phyloP scores from a whole-genome alignment of 2,888 invertebrate genomes.

The Masnerella sp. region DNA sequence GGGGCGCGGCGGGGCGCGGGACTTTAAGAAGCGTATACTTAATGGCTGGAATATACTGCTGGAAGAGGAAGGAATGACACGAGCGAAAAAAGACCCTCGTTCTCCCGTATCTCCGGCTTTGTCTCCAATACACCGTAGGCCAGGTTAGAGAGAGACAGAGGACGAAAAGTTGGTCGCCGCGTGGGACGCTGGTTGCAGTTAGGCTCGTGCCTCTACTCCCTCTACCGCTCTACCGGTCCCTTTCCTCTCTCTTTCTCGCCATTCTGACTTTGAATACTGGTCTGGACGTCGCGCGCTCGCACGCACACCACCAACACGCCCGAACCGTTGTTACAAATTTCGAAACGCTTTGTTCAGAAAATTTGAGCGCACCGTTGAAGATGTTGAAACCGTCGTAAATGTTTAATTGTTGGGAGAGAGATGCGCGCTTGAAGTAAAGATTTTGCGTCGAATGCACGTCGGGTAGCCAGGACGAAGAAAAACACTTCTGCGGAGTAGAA shows the following conservation, averaged over 20 bases:
- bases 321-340: slow-evolving; percentile 50
- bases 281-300: slow-evolving; percentile 60
- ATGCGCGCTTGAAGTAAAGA: slow-evolving; percentile 12
- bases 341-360: slow-evolving; percentile 39
- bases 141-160: slow-evolving; percentile 48
- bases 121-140: too few species aligned
- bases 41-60: slow-evolving; percentile 52
- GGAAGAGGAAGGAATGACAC: slow-evolving; percentile 49
- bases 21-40: slow-evolving; percentile 54
- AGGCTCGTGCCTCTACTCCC: slow-evolving; percentile 74
- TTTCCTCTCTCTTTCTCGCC: slow-evolving; percentile 58
- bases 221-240: slow-evolving; percentile 62
- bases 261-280: slow-evolving; percentile 73
- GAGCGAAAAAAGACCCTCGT: slow-evolving; percentile 32
- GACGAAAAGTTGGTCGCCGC: slow-evolving; percentile 70
- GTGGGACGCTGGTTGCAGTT: slow-evolving; percentile 75
- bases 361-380: slow-evolving; percentile 29
- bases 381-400: slow-evolving; percentile 25
- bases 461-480: too few species aligned
- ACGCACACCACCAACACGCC: slow-evolving; percentile 31
- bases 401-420: too few species aligned
- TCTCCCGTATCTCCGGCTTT: background rate
- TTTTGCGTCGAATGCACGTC: too few species aligned
- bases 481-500: too few species aligned
- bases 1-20: slow-evolving; percentile 23